Evolutionary conservation across 2,797 vertebrate genomes (phyloP).

Genomic region (Sebastes nivosus): DNA sequence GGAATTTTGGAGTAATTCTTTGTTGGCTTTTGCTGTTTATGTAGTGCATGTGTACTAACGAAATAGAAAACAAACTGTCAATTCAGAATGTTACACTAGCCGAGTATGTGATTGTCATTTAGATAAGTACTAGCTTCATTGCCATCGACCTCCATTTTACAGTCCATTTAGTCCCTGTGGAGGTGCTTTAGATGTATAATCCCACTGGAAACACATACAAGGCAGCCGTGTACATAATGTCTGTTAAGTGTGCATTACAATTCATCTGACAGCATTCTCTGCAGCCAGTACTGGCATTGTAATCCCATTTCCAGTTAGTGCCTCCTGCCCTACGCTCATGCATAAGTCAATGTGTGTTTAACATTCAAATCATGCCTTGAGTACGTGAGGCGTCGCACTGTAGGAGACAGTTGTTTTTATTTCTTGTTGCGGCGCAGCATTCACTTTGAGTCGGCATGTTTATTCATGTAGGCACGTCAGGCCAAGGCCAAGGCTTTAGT

Average conservation of each 20-base stretch:
- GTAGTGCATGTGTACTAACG: background rate
- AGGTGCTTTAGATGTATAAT: conserved; percentile 62
- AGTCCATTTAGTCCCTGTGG: conserved; percentile 51
- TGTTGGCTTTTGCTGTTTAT: conserved; percentile 4
- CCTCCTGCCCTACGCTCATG: conserved; percentile 65
- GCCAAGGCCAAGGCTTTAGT: conserved; percentile 64
- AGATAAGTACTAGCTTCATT: conserved; percentile 46
- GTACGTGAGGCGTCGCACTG: conserved; percentile 50
- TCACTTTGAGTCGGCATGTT: conserved; percentile 62
- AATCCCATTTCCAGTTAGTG: conserved; percentile 73
- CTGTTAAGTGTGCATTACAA: conserved; percentile 64
- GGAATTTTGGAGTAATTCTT: background rate
- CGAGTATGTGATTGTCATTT: conserved; percentile 47
- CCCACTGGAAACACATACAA: conserved; percentile 48
- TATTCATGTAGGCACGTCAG: conserved; percentile 74
- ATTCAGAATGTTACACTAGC: conserved; percentile 13
- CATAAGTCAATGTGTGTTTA: conserved; percentile 77
- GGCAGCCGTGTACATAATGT: conserved; percentile 53
- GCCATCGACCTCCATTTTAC: conserved; percentile 51
- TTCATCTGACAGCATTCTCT: conserved; percentile 65
- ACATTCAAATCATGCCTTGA: conserved; percentile 72
- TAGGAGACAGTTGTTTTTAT: conserved; percentile 75
- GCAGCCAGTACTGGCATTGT: conserved; percentile 51
- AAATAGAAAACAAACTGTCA: background rate
- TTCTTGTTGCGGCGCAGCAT: conserved; percentile 50